These are phyloP conservation scores for Lycaon pictus DNA, from an alignment of 2,113 vertebrate genomes.

Conservation along the genomic window DNA sequence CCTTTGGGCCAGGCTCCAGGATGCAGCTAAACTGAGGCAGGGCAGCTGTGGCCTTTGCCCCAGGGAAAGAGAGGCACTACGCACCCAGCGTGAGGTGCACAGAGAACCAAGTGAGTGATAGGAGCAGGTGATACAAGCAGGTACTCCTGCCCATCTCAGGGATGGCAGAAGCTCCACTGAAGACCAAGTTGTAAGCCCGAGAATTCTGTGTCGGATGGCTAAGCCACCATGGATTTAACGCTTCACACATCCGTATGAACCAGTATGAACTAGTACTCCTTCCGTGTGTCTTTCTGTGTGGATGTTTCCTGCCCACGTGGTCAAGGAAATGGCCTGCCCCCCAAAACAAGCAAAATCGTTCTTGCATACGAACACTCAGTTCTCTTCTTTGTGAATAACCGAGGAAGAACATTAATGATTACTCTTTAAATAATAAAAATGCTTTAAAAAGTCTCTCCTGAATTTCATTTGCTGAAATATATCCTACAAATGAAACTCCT, in stretches of 20 bases:
- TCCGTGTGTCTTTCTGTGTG: fast-evolving
- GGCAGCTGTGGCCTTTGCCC: not conserved
- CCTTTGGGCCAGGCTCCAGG: not conserved
- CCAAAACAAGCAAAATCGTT: fast-evolving
- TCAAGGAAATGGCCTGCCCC: not conserved
- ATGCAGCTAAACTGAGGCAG: not conserved
- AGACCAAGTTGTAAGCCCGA: not conserved
- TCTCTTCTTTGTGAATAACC: not conserved
- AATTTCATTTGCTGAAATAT: not conserved
- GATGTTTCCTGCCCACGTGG: fast-evolving
- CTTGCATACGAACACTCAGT: fast-evolving
- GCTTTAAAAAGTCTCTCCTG: not conserved
- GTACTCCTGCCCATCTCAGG: fast-evolving
- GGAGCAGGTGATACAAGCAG: fast-evolving
- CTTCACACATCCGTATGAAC: not conserved
- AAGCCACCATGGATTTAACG: not conserved
- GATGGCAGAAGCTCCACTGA: not conserved
- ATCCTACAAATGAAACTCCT: not conserved
- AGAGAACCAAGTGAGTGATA: fast-evolving
- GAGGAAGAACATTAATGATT: not conserved
- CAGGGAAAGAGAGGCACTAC: not conserved
- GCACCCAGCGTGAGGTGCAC: not conserved
- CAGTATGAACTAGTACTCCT: fast-evolving
- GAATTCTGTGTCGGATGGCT: not conserved
- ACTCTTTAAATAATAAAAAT: no score